Evolutionary conservation across 2,888 invertebrate species (phyloP).

Genomic region (Halictus ligatus): DNA sequence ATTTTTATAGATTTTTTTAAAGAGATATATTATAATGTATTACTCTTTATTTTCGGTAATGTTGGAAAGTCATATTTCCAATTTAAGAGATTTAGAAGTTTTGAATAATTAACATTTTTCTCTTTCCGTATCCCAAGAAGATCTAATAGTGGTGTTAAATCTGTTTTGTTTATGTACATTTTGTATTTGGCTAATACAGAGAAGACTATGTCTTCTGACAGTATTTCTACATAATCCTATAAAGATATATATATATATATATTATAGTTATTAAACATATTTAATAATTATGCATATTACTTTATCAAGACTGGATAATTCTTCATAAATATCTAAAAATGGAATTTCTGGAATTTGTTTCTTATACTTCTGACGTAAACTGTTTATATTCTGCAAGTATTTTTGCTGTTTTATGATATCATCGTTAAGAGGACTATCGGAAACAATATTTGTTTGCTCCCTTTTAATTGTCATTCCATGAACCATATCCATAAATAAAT

Average conservation of each 20-base stretch:
- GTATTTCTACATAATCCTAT: constrained; percentile 37
- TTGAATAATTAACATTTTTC: constrained; percentile 57
- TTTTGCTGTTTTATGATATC: constrained; percentile 39
- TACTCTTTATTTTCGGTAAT: constrained; percentile 63
- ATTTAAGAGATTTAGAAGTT: constrained; percentile 65
- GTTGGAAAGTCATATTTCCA: constrained; percentile 66
- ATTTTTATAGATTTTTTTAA: background rate
- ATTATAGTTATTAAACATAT: background rate
- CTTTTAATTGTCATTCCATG: constrained; percentile 21
- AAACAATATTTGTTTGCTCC: constrained; percentile 28
- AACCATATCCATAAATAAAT: constrained; percentile 14
- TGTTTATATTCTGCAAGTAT: constrained; percentile 61
- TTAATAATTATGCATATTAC: constrained; percentile 34
- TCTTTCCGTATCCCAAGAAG: constrained; percentile 54
- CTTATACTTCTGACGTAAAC: constrained; percentile 63
- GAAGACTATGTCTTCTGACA: constrained; percentile 57
- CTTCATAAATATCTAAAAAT: constrained; percentile 58
- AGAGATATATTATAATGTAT: constrained; percentile 9
- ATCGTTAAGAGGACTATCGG: constrained; percentile 47
- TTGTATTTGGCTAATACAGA: constrained; percentile 42
- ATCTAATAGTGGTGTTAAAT: constrained; percentile 57
- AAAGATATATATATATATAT: background rate
- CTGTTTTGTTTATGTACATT: constrained; percentile 41
- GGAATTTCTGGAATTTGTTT: constrained; percentile 50
- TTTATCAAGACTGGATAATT: constrained; percentile 54